Conservation (phyloP, 2,113 vertebrate genomes). For the Podarcis muralis region DNA sequence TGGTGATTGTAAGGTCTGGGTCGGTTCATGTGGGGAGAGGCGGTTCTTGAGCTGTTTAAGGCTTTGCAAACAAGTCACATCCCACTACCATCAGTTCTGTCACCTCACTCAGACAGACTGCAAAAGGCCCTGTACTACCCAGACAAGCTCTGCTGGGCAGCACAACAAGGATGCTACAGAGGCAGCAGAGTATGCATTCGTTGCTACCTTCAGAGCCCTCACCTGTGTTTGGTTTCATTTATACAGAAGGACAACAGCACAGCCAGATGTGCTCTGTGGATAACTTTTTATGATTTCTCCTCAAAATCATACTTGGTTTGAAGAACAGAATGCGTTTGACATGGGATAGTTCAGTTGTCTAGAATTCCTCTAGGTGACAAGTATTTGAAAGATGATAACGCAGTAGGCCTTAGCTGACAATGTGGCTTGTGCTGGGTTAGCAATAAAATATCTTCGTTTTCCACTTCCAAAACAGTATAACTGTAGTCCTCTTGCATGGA, state of each 20-base stretch:
- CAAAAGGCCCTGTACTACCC: too few relatives aligned
- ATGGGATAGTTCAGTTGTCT: conserved; percentile 27
- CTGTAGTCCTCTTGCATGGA: conserved; percentile 14
- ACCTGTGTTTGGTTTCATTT: not conserved
- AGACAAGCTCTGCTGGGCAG: too few relatives aligned
- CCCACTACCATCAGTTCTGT: too few relatives aligned
- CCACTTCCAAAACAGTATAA: conserved; percentile 48
- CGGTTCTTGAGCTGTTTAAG: too few relatives aligned
- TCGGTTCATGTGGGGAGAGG: too few relatives aligned
- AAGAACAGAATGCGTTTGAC: conserved; percentile 35
- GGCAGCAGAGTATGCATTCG: too few relatives aligned
- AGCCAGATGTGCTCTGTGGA: not conserved
- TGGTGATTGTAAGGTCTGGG: too few relatives aligned
- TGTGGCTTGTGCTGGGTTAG: not conserved
- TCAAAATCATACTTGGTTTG: conserved; percentile 20
- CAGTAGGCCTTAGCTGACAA: conserved; percentile 20
- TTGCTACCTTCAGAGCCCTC: too few relatives aligned
- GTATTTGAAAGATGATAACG: conserved; percentile 31
- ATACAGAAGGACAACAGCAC: not conserved
- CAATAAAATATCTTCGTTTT: conserved; percentile 50
- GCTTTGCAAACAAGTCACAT: too few relatives aligned
- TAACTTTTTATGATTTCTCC: not conserved
- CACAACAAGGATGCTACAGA: too few relatives aligned
- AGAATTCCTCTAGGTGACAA: conserved; percentile 1
- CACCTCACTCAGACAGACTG: too few relatives aligned